Conservation (phyloP, 1,140 invertebrate species). For the Polyergus mexicanus region DNA sequence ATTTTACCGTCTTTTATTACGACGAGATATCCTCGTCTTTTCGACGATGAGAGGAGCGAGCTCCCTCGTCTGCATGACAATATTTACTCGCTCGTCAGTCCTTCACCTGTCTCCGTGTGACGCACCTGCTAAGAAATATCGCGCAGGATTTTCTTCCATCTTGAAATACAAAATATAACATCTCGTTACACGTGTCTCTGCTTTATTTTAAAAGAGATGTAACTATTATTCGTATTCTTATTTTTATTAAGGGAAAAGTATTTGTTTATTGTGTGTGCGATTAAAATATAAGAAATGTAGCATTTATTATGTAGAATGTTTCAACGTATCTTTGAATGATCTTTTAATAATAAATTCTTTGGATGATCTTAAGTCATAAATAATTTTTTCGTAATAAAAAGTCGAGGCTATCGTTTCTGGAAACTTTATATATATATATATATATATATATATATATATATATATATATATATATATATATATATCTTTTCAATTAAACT, state of each 20-base stretch:
- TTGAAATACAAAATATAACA: not conserved
- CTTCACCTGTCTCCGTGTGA: conserved; percentile 8
- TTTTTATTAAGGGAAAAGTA: not conserved
- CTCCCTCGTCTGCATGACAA: conserved; percentile 9
- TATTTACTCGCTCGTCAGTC: conserved; percentile 50
- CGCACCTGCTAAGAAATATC: conserved; percentile 35
- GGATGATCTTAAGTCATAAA: too few species aligned
- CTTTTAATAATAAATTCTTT: too few species aligned
- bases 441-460: too few species aligned
- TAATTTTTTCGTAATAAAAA: too few species aligned
- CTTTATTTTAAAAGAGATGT: not conserved
- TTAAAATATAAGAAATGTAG: not conserved
- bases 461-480: too few species aligned
- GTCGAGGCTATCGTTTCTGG: too few species aligned
- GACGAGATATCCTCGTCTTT: conserved; percentile 1
- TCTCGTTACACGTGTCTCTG: conserved; percentile 18
- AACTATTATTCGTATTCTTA: not conserved
- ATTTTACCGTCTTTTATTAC: conserved; percentile 57
- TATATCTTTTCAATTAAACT: too few species aligned
- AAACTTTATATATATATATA: too few species aligned
- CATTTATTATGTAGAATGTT: not conserved
- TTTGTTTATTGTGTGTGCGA: not conserved
- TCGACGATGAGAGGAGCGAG: conserved; percentile 2
- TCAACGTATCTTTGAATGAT: too few species aligned
- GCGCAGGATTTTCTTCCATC: conserved; percentile 29